Base-by-base conservation (phyloP, 2,888 invertebrate species). In the Coelopa pilipes region DNA sequence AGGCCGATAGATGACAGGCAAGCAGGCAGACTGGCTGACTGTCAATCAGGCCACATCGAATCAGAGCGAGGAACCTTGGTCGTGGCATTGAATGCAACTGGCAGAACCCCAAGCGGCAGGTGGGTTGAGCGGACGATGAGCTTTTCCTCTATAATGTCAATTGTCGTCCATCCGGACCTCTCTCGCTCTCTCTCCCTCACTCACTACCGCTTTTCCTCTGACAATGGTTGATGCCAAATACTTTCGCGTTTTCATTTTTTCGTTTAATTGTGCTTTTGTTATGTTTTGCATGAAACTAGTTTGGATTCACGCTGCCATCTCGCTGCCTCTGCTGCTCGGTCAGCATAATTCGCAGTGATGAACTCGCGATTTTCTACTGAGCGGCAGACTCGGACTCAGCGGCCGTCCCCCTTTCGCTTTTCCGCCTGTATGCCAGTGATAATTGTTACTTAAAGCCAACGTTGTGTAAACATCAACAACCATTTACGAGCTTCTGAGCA, bases 11-110 rank as follows among this genome's bases (percentile, higher is more conserved):
- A 34, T 7, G 34, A 34, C 7, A 15, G 1, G 46, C n/a, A 46
- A 0, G n/a, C 45, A 63, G 45, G n/a, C 1, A 24, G 21, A 17
- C 63, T 10, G 17, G 46, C 12, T 47, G n/a, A 1, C 46, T 12
- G 46, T 11, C 46, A 47, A 15, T 10, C 46, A 46, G 1, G 34
- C n/a, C 57, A 60, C 60, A 19, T 21, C 17, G 45, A 69, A 45
- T 5, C 9, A 24, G 57, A 69, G 19, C 24, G 19, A 55, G 55
- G 47, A 49, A 60, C 59, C 72, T 72, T 72, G 72, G 45, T 60
- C 67, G 21, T 72, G 72, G 34, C 72, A 72, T 72, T 67, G 67
- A 68, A 67, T 59, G 50, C 34, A 60, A 60, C 65, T 47, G 55
- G 60, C 70, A 50, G n/a, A 24, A 47, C 47, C 46, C 47, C 47